These are phyloP conservation scores for Melikaiella ostensackeni DNA, from an alignment of 2,888 invertebrate genomes.

Conservation along the genomic window DNA sequence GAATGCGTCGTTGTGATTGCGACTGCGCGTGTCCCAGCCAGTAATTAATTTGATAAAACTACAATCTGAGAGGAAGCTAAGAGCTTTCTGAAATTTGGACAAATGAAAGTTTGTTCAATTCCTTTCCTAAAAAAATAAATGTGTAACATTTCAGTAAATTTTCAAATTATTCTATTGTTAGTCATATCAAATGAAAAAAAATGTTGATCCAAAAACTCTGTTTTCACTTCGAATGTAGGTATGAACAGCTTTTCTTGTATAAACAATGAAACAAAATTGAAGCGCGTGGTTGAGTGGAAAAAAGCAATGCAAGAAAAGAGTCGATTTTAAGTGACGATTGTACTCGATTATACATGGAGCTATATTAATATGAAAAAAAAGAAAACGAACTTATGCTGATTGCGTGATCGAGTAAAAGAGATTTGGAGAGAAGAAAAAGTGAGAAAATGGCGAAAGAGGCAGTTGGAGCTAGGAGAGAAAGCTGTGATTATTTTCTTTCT, in stretches of 20 bases:
- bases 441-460: constrained; percentile 40
- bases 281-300: background rate
- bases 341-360: constrained; percentile 13
- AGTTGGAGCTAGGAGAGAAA: constrained; percentile 42
- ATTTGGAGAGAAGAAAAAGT: constrained; percentile 33
- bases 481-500: constrained; percentile 48
- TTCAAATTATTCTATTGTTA: background rate
- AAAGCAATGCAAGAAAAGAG: constrained; percentile 17
- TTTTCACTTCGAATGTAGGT: constrained; percentile 9
- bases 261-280: background rate
- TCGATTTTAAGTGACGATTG: constrained; percentile 22
- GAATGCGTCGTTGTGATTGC: constrained; percentile 87
- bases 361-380: background rate
- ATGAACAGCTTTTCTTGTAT: constrained; percentile 20
- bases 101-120: constrained; percentile 3
- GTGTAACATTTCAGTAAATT: background rate
- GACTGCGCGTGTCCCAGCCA: constrained; percentile 82
- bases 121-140: too few relatives aligned
- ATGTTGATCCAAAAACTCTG: constrained; percentile 1
- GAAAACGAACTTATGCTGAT: background rate
- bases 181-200: constrained; percentile 14
- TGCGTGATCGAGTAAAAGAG: constrained; percentile 6
- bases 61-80: background rate
- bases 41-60: background rate
- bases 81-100: background rate